These are phyloP conservation scores for Zaprionus nigranus DNA, from an alignment of 1,140 invertebrate species.

Conservation along the genomic window DNA sequence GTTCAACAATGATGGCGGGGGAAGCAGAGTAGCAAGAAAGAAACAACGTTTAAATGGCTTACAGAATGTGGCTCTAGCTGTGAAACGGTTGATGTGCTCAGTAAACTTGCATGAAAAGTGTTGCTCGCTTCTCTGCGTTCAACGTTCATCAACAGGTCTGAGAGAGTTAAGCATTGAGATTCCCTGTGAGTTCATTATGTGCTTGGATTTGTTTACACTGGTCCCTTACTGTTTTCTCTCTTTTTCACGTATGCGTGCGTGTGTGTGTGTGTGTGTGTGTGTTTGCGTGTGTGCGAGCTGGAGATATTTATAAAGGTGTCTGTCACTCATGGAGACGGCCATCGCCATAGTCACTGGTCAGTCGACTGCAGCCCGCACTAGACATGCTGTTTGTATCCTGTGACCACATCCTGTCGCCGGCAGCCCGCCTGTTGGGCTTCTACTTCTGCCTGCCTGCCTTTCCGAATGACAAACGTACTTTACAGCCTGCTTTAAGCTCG, in stretches of 20 bases:
- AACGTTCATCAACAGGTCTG: slow-evolving; percentile 63
- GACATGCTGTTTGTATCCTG: slow-evolving; percentile 63
- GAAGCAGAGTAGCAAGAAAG: slow-evolving; percentile 16
- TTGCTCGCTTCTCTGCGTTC: slow-evolving; percentile 62
- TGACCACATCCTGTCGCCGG: slow-evolving; percentile 76
- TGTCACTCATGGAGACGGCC: slow-evolving; percentile 52
- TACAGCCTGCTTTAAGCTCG: slow-evolving; percentile 37
- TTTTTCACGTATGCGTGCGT: slow-evolving; percentile 1
- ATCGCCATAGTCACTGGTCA: slow-evolving; percentile 63
- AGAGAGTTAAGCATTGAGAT: slow-evolving; percentile 1
- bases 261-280: slow-evolving; percentile 9
- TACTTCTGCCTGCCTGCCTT: slow-evolving; percentile 6
- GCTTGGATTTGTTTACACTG: slow-evolving; percentile 60
- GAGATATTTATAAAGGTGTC: slow-evolving; percentile 74
- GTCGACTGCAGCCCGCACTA: slow-evolving; percentile 61
- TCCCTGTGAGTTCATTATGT: slow-evolving; percentile 61
- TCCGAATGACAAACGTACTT: slow-evolving; percentile 43
- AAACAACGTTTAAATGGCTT: slow-evolving; percentile 63
- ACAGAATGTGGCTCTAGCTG: slow-evolving; percentile 29
- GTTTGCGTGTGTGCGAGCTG: slow-evolving; percentile 21
- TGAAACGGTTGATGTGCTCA: slow-evolving; percentile 57
- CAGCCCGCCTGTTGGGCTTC: slow-evolving; percentile 38
- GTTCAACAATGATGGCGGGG: slow-evolving; percentile 2
- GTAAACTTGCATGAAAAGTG: slow-evolving; percentile 58
- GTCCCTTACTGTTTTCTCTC: slow-evolving; percentile 16